A percentile compares a stretch with the other conserved stretches of the same genome.
These are phyloP conservation scores for Oreonectes daqikongensis DNA, from an alignment of 2,797 vertebrate species.

Conservation along the genomic window DNA sequence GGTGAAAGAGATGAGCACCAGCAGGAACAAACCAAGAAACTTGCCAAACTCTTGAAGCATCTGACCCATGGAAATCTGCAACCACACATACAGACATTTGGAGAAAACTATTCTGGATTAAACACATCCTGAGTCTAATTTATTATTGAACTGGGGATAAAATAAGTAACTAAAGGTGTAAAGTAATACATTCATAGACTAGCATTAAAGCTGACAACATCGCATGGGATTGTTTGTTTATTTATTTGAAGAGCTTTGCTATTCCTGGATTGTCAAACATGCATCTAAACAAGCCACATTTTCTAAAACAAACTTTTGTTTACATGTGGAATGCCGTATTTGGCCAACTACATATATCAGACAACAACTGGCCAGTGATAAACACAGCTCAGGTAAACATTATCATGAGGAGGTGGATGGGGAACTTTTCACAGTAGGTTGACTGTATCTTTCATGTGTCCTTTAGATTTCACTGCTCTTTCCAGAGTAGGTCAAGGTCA, in stretches of 20 bases:
- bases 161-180: too few relatives aligned
- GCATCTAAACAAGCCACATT: neutral
- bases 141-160: too few relatives aligned
- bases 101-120: too few relatives aligned
- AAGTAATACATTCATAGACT: too few relatives aligned
- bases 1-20: constrained; percentile 97
- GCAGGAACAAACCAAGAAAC: constrained; percentile 96
- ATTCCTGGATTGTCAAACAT: neutral
- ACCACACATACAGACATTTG: constrained; percentile 33
- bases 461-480: constrained; percentile 28
- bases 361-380: constrained; percentile 23
- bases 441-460: neutral
- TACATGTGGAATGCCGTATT: neutral
- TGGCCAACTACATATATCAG: neutral
- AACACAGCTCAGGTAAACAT: constrained; percentile 14
- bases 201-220: too few relatives aligned
- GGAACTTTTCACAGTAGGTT: neutral
- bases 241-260: neutral
- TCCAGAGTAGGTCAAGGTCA: constrained; percentile 51
- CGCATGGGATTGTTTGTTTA: too few relatives aligned
- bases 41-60: constrained; percentile 99
- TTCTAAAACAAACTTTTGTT: constrained; percentile 10
- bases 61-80: constrained; percentile 97
- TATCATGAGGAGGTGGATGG: neutral
- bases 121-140: too few relatives aligned